Base-by-base conservation (phyloP, 1,140 invertebrate species). In the Gyrodactylus salaris region DNA sequence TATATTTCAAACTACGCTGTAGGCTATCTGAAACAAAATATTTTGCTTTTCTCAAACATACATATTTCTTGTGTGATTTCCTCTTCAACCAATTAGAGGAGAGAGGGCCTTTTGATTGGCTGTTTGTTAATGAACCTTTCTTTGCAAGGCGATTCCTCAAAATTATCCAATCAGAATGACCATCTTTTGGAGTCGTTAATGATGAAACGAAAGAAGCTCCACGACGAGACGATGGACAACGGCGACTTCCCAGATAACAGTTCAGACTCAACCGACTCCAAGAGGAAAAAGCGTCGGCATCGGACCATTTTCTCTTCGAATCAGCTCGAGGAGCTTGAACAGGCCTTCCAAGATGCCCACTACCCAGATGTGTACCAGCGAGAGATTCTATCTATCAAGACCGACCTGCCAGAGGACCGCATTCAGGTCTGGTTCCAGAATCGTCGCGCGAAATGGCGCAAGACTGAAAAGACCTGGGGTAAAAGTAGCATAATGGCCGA, bases 301-400 rank as follows among this genome's bases (percentile, higher is more conserved):
- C 86, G 93, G 78, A 99, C 94, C 70, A 98, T 93, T 72, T 98
- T 98, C 82, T 97, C 92, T 74, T 84, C 85, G 86, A 94, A 99
- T 85, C 95, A 99, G 85, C 85, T 99, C 81, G 89, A 91, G 77
- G 94, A 99, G 85, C 85, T 99, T 82, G 95, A 99, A 85, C 87
- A 91, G 76, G 95, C 95, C 74, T 99, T 99, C 82, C 88, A 92
- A 76, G 98, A 98, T 85, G 94, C 90, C 76, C 94, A 99, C 84
- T 99, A 99, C 81, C 95, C 95, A 19, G 95, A 99, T 83, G 99
- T 99, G 80, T 99, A 99, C 84, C 96, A 91, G 80, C 85, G 95
- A 81, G 95, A 99, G 82, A 94, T 99, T 84, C 84, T 99, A 78
- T 95, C 95, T 74, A 85, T 93, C 81, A 93, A 91, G 78, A 99